phyloP scores from a whole-genome alignment of 2,797 vertebrate genomes.

The Sebastes oblongus region DNA sequence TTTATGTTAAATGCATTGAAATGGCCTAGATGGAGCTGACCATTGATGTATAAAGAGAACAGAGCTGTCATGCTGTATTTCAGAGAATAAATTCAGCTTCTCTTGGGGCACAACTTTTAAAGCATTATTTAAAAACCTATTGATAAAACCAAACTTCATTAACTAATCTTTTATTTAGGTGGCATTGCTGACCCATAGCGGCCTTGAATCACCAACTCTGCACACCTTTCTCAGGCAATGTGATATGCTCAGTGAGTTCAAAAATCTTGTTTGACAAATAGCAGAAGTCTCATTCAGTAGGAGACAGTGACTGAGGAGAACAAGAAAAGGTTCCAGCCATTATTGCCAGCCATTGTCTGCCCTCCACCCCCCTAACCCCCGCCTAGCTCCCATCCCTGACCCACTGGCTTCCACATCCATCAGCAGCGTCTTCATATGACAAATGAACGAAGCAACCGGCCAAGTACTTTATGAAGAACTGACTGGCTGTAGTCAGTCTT shows the following conservation, averaged over 20 bases:
- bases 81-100: background rate
- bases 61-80: background rate
- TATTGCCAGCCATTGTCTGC: slow-evolving; percentile 46
- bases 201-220: background rate
- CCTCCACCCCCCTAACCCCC: background rate
- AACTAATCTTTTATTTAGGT: background rate
- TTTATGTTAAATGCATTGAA: no score
- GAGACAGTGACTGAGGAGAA: slow-evolving; percentile 30
- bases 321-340: slow-evolving; percentile 57
- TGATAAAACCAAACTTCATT: background rate
- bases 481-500: background rate
- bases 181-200: background rate
- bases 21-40: no score
- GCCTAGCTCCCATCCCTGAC: background rate
- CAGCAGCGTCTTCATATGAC: slow-evolving; percentile 32
- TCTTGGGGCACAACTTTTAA: background rate
- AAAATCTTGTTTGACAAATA: background rate
- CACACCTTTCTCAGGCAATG: background rate
- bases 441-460: background rate
- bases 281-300: slow-evolving; percentile 28
- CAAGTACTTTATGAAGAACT: slow-evolving; percentile 16
- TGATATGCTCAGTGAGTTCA: background rate
- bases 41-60: no score
- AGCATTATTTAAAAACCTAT: background rate
- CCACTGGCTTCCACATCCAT: slow-evolving; percentile 19